Base-by-base conservation (phyloP, 2,113 vertebrate species). In the Malurus alboscapulatus region DNA sequence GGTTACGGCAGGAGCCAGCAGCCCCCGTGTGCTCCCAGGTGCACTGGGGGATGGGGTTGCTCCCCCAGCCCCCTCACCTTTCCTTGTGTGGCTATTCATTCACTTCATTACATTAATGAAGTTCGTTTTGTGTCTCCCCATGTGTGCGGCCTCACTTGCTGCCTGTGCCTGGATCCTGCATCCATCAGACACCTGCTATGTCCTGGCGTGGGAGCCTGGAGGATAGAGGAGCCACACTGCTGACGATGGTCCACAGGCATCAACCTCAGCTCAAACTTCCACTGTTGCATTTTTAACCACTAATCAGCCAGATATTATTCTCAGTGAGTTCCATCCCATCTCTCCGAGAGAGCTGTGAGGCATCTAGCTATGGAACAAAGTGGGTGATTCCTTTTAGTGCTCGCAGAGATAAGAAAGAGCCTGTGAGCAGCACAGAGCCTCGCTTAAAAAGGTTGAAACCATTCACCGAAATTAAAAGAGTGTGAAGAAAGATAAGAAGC, bases 401-500 rank as follows among this genome's bases (percentile, higher is more conserved):
- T 42, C 80, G 53, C 55, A 16, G 87, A 90, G 83, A 68, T 59
- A 82, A 79, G 88, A 55, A 13, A 1, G 65, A 55, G 30, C 53
- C 57, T 5, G 6, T 3, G 84, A 81, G 90, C 58, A 44, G 71
- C 62, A 38, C 5, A 8, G n/a, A 34, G 38, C 50, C 51, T 44
- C n/a, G 7, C 59, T 47, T 25, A 9, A 72, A 36, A 40, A 45
- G 80, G 75, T 44, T 32, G 75, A 22, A 88, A 67, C 83, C 30
- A 12, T 72, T 91, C 63, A 30, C 65, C 51, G 91, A 48, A 26
- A 80, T 63, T 87, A 77, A 93, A 61, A 68, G 92, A 65, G 66
- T 65, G 69, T 77, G 81, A 92, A 71, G 69, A 68, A 55, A 62
- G 79, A 53, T 69, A 93, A 93, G 94, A 87, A 81, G 69, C 50